A percentile compares a stretch with the other conserved stretches of the same genome.
Evolutionary conservation across 2,888 invertebrate species (phyloP).

Genomic region (Ophioninae sp.): DNA sequence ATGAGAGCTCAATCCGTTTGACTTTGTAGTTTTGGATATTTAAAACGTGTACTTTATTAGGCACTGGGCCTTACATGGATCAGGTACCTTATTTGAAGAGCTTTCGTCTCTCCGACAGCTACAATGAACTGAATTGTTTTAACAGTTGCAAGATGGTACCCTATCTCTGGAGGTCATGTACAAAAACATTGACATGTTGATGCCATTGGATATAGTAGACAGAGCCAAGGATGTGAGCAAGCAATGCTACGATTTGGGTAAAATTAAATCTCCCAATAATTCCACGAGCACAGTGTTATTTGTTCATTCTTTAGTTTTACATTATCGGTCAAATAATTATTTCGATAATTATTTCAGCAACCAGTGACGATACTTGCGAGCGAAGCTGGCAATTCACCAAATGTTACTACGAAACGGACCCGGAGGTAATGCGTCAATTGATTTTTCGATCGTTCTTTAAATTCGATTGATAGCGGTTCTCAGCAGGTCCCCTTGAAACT

Average conservation of each 20-base stretch:
- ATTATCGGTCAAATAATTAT: conserved; percentile 4
- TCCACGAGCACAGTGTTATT: neutral
- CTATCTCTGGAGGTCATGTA: conserved; percentile 82
- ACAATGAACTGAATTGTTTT: conserved; percentile 12
- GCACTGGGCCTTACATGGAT: too few species aligned
- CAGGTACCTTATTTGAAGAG: neutral
- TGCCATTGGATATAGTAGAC: conserved; percentile 64
- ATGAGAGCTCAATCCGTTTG: too few species aligned
- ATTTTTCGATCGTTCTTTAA: neutral
- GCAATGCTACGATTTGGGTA: conserved; percentile 66
- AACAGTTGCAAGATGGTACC: conserved; percentile 82
- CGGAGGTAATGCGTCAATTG: conserved; percentile 53
- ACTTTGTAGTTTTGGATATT: too few species aligned
- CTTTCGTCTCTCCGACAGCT: neutral
- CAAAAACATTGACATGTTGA: conserved; percentile 80
- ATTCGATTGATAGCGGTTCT: neutral
- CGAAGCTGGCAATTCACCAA: conserved; percentile 66
- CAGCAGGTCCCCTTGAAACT: too few species aligned
- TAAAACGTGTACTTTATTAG: too few species aligned
- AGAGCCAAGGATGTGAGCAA: conserved; percentile 58
- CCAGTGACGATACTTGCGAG: conserved; percentile 67
- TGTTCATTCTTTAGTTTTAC: neutral
- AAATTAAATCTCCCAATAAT: neutral
- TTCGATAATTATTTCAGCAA: conserved; percentile 59
- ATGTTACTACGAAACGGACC: conserved; percentile 68